phyloP scores from a whole-genome alignment of 1,140 invertebrate genomes.

The Pachyrhynchus sulphureomaculatus region DNA sequence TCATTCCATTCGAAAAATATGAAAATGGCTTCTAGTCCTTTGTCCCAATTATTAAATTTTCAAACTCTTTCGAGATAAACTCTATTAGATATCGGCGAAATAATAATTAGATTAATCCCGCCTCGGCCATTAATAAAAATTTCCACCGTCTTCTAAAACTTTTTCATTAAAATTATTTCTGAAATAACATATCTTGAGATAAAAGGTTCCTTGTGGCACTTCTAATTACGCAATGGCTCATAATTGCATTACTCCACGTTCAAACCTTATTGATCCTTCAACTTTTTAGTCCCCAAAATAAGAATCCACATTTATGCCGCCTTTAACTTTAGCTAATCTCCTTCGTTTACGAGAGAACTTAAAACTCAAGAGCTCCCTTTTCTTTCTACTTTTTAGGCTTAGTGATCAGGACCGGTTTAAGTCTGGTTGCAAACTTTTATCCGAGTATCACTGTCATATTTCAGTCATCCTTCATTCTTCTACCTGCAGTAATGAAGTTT shows the following conservation, averaged over 20 bases:
- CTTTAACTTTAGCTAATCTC: constrained; percentile 42
- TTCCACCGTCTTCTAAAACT: constrained; percentile 30
- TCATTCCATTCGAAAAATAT: neutral
- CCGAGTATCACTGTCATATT: no score
- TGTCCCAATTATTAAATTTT: constrained; percentile 13
- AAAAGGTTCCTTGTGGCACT: constrained; percentile 35
- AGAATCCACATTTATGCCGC: constrained; percentile 39
- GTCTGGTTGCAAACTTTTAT: neutral
- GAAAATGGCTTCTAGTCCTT: neutral
- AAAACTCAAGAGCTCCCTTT: constrained; percentile 29
- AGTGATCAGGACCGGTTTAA: constrained; percentile 5
- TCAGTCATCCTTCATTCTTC: no score
- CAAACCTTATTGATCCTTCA: constrained; percentile 41
- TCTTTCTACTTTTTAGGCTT: constrained; percentile 31
- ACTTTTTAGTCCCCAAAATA: constrained; percentile 42
- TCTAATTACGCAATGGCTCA: constrained; percentile 45
- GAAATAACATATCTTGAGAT: constrained; percentile 43
- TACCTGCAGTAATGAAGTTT: no score
- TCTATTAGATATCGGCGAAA: constrained; percentile 23
- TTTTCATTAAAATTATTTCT: constrained; percentile 43
- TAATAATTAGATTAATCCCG: constrained; percentile 38
- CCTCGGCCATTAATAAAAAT: constrained; percentile 37
- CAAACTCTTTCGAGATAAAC: constrained; percentile 16
- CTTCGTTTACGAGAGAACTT: constrained; percentile 39
- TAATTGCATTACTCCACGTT: constrained; percentile 43